These are phyloP conservation scores for Oophaga sylvatica DNA, from an alignment of 2,797 vertebrate genomes.

Conservation along the genomic window DNA sequence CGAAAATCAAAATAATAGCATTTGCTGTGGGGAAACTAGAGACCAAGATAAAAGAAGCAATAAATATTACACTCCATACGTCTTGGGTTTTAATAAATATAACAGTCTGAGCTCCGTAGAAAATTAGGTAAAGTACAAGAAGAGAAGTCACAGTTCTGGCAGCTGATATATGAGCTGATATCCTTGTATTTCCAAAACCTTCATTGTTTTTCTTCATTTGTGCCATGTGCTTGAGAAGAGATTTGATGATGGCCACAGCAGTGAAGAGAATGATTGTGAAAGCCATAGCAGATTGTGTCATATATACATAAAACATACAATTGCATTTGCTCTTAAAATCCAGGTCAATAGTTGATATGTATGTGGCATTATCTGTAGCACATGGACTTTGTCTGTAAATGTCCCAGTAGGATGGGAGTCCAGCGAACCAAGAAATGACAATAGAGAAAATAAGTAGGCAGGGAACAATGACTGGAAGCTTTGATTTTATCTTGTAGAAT, in stretches of 20 bases:
- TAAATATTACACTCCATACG: not conserved
- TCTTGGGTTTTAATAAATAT: not conserved
- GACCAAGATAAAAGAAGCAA: slow-evolving; percentile 38
- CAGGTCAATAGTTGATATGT: not conserved
- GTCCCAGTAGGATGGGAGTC: slow-evolving; percentile 49
- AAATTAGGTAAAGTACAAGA: slow-evolving; percentile 64
- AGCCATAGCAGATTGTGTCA: slow-evolving; percentile 21
- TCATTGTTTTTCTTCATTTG: slow-evolving; percentile 52
- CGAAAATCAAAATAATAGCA: slow-evolving; percentile 62
- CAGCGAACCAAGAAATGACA: slow-evolving; percentile 5
- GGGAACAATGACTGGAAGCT: slow-evolving; percentile 3
- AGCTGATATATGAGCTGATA: slow-evolving; percentile 65
- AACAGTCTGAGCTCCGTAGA: slow-evolving; percentile 58
- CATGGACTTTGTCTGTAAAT: not conserved
- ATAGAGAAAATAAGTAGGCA: slow-evolving; percentile 28
- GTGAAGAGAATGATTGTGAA: slow-evolving; percentile 62
- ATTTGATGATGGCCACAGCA: slow-evolving; percentile 65
- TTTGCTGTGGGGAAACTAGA: slow-evolving; percentile 60
- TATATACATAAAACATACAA: slow-evolving; percentile 13
- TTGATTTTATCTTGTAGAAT: slow-evolving; percentile 35
- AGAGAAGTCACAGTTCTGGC: slow-evolving; percentile 70
- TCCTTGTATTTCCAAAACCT: slow-evolving; percentile 39
- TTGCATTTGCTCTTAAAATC: slow-evolving; percentile 25
- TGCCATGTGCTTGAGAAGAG: slow-evolving; percentile 65
- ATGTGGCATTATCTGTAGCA: not conserved